Percentiles rank a stretch among this genome's conserved stretches.
These are phyloP conservation scores for Lasiurus borealis DNA, from an alignment of 2,113 vertebrate species.

Conservation along the genomic window DNA sequence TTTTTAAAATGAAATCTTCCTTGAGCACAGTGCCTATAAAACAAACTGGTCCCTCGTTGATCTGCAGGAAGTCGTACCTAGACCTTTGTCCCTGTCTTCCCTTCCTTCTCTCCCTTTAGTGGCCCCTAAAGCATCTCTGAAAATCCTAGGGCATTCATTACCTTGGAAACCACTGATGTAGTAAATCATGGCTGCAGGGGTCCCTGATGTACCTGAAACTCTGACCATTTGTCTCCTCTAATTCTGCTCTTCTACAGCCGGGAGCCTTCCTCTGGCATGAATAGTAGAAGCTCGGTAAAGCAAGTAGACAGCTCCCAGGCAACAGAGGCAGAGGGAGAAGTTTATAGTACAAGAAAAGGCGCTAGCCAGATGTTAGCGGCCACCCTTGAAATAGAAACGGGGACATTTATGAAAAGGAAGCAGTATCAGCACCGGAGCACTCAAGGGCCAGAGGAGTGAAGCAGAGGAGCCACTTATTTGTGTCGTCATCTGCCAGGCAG, in stretches of 20 bases:
- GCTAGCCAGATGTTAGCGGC: not conserved
- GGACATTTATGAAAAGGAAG: not conserved
- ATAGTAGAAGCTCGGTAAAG: not conserved
- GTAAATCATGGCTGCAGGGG: not conserved
- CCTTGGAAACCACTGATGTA: not conserved
- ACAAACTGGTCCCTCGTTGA: not conserved
- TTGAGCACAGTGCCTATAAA: not conserved
- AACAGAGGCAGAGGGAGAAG: not conserved
- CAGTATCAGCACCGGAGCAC: not conserved
- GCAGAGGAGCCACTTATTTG: not conserved
- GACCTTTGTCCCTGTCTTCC: not conserved
- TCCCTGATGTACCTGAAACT: not conserved
- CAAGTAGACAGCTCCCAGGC: not conserved
- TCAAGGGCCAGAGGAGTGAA: not conserved
- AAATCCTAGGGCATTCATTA: not conserved
- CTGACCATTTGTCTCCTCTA: not conserved
- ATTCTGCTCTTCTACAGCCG: not conserved
- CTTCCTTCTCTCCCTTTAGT: not conserved
- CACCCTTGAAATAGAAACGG: not conserved
- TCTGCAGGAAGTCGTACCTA: not conserved
- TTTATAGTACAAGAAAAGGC: not conserved
- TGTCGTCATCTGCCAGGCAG: not conserved
- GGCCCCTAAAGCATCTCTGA: not conserved
- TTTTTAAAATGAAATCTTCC: not conserved
- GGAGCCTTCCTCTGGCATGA: not conserved